These are phyloP conservation scores for Tyria jacobaeae DNA, from an alignment of 2,888 invertebrate species.

Conservation along the genomic window DNA sequence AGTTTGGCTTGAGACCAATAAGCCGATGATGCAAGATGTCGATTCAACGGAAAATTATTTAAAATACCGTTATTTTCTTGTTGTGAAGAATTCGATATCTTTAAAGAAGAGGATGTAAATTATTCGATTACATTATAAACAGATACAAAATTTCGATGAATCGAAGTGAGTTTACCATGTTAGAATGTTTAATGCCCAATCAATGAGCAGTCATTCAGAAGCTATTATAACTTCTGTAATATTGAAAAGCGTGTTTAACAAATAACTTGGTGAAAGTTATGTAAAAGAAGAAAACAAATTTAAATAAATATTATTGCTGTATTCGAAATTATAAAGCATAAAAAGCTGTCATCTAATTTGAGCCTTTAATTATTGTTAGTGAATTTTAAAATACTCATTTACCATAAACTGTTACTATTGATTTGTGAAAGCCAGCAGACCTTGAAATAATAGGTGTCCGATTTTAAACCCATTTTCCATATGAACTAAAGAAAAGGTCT, in stretches of 20 bases:
- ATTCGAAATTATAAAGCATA: conserved; percentile 48
- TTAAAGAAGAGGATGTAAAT: not conserved
- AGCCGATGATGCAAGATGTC: not conserved
- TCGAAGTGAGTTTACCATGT: not conserved
- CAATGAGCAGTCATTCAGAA: not conserved
- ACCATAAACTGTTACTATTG: conserved; percentile 54
- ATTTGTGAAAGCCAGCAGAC: conserved; percentile 50
- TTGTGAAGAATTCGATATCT: conserved; percentile 4
- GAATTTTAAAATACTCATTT: conserved; percentile 57
- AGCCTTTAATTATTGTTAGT: conserved; percentile 40
- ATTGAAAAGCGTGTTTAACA: conserved; percentile 10
- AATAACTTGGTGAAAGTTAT: conserved; percentile 10
- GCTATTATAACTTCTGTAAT: not conserved
- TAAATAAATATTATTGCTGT: conserved; percentile 23
- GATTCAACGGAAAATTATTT: conserved; percentile 10
- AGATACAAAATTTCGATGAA: conserved; percentile 12
- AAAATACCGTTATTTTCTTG: not conserved
- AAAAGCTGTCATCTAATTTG: conserved; percentile 23
- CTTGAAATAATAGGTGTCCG: conserved; percentile 16
- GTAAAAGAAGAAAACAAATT: conserved; percentile 2
- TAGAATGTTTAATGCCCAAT: not conserved
- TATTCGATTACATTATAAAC: not conserved
- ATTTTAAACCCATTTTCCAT: conserved; percentile 10
- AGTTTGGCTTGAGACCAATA: conserved; percentile 23
- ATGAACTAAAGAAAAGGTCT: conserved; percentile 4